phyloP scores from a whole-genome alignment of 2,888 invertebrate species.

The Drosophila maculinotata region DNA sequence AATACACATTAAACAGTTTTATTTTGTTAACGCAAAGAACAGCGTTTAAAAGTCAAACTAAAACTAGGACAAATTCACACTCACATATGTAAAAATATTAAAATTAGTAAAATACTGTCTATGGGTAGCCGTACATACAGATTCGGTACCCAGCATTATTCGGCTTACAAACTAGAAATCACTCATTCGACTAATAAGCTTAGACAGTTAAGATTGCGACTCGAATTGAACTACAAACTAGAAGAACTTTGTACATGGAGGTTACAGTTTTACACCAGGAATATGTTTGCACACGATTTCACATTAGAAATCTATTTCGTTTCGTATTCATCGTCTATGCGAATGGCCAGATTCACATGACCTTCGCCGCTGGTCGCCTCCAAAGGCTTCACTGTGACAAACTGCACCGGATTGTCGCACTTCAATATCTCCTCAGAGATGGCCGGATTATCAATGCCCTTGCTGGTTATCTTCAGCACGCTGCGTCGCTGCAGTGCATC shows the following conservation, averaged over 20 bases:
- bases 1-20: slow-evolving; percentile 16
- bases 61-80: slow-evolving; percentile 19
- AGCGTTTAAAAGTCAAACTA: slow-evolving; percentile 21
- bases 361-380: slow-evolving; percentile 60
- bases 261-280: slow-evolving; percentile 56
- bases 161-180: slow-evolving; percentile 69
- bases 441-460: slow-evolving; percentile 65
- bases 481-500: slow-evolving; percentile 84
- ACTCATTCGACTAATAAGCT: slow-evolving; percentile 68
- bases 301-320: slow-evolving; percentile 17
- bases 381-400: slow-evolving; percentile 34
- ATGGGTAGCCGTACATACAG: slow-evolving; percentile 42
- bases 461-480: slow-evolving; percentile 77
- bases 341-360: slow-evolving; percentile 83
- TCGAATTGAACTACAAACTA: slow-evolving; percentile 40
- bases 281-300: slow-evolving; percentile 16
- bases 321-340: slow-evolving; percentile 82
- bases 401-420: slow-evolving; percentile 47
- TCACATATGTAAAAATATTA: slow-evolving; percentile 27
- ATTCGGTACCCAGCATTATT: slow-evolving; percentile 14
- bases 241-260: slow-evolving; percentile 72
- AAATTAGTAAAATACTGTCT: slow-evolving; percentile 57
- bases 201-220: slow-evolving; percentile 46
- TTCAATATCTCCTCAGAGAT: slow-evolving; percentile 54
- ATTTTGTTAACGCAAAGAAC: slow-evolving; percentile 33